Base-by-base conservation (phyloP, 2,797 vertebrate genomes). In the Cynopterus sphinx region DNA sequence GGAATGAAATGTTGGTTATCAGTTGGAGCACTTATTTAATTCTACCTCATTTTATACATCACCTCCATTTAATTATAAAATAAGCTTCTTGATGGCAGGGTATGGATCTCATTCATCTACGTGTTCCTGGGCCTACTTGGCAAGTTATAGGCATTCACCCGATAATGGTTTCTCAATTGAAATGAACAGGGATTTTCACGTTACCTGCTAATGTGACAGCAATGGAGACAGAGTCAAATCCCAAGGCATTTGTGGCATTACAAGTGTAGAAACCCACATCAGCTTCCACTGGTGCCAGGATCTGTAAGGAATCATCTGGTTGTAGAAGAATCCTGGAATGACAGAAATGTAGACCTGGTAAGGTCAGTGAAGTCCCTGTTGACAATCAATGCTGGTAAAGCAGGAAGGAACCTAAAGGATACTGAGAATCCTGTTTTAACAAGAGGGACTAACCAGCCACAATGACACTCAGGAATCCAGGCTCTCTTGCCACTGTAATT, bases 251-350 rank as follows among this genome's bases (percentile, higher is more conserved):
- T 59, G 98, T 99, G 65, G 99, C 99, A n/a, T 99, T 99, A 97
- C 99, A 99, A 77, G 99, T 99, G 98, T 99, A 99, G 96, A 99
- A 98, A 95, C 99, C 99, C 97, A 99, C 99, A 81, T 99, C 99
- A 46, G 96, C 98, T 98, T 99, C 99, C 94, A 98, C 98, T 0
- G 99, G 99, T 21, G 98, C 98, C 96, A 98, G 98, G 98, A 99
- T 99, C 97, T 98, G 99, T 96, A 99, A 98, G 71, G 99, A 99
- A 81, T 99, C 99, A 46, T 99, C 98, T 94, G 99, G 97, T 95
- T 99, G 99, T 95, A 99, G 98, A 89, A 98, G 98, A 94, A 99
- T 98, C 98, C 99, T 99, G 97, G 93, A 97, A 93, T 6, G 96
- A 98, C 77, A 96, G 71, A 98, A 90, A 95, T 22, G 83, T 15